Conservation (phyloP, 2,113 vertebrate species). For the Motacilla alba region DNA sequence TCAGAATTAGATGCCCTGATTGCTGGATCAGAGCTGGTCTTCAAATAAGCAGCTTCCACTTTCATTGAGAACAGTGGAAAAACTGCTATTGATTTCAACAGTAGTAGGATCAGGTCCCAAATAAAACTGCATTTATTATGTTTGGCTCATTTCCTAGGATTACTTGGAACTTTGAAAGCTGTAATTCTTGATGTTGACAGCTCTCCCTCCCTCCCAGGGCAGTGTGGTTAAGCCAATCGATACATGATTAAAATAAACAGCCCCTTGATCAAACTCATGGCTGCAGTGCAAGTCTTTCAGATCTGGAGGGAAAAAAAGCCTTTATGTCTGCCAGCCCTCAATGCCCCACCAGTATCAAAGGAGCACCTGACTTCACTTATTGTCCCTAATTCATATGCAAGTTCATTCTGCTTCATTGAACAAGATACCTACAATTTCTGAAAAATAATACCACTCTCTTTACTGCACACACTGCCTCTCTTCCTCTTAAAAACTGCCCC, state of each 20-base stretch:
- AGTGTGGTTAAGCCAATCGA: constrained; percentile 39
- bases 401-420: constrained; percentile 7
- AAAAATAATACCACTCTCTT: not conserved
- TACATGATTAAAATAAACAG: constrained; percentile 59
- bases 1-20: not conserved
- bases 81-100: constrained; percentile 42
- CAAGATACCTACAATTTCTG: not conserved
- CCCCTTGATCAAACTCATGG: constrained; percentile 36
- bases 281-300: not conserved
- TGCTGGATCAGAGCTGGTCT: not conserved
- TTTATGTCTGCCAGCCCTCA: not conserved
- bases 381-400: not conserved
- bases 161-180: constrained; percentile 55
- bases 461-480: not conserved
- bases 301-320: not conserved
- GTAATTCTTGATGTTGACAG: constrained; percentile 66
- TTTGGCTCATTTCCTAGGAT: constrained; percentile 65
- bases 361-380: constrained; percentile 1
- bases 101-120: not conserved
- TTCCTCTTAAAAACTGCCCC: not conserved
- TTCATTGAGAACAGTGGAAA: not conserved
- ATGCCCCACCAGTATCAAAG: not conserved
- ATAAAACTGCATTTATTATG: constrained; percentile 52
- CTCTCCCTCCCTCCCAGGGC: constrained; percentile 19
- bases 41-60: not conserved